Evolutionary conservation across 2,113 vertebrate genomes (phyloP).

Genomic region (Narcine bancroftii): DNA sequence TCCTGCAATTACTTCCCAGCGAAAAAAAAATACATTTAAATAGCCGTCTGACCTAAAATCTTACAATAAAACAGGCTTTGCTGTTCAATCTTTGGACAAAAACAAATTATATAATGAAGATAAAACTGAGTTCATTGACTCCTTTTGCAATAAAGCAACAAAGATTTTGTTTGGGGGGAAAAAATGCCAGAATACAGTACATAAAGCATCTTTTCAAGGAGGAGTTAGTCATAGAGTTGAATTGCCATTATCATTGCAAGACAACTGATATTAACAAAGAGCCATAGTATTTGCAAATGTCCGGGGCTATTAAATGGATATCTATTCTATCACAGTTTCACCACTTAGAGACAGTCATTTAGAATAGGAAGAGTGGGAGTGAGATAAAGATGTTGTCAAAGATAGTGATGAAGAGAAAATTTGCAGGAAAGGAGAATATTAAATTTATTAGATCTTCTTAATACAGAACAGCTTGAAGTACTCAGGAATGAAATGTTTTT

Average conservation of each 20-base stretch:
- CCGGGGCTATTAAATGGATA: not conserved
- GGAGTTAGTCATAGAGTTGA: not conserved
- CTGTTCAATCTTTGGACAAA: not conserved
- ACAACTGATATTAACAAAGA: not conserved
- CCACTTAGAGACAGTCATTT: not conserved
- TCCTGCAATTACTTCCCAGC: conserved; percentile 59
- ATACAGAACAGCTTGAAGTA: not conserved
- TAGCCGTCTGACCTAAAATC: conserved; percentile 19
- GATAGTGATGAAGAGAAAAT: not conserved
- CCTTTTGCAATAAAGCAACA: not conserved
- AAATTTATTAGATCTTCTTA: not conserved
- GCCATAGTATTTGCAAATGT: not conserved
- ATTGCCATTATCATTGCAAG: not conserved
- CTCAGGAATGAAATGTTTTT: not conserved
- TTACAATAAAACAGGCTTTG: not conserved
- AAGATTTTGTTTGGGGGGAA: too few species aligned
- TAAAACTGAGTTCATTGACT: not conserved
- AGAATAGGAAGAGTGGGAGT: not conserved
- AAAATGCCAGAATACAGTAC: not conserved
- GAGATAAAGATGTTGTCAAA: not conserved
- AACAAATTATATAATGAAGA: not conserved
- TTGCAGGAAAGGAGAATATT: not conserved
- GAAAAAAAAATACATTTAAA: conserved; percentile 34
- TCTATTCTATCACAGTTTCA: not conserved
- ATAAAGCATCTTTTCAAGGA: not conserved